Conservation (phyloP, 2,113 vertebrate genomes). For the Eurypyga helias region DNA sequence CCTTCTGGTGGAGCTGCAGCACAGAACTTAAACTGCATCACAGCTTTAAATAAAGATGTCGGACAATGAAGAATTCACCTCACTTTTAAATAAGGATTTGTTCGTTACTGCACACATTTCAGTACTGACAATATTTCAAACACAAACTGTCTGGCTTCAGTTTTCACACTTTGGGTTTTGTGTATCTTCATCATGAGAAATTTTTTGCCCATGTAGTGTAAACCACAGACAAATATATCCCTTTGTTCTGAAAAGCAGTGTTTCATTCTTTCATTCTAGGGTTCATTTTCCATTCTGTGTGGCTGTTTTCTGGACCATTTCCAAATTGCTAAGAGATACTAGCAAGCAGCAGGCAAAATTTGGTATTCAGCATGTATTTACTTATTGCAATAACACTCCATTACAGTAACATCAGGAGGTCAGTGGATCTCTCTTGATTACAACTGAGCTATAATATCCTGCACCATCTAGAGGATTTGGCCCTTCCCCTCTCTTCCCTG, state of each 20-base stretch:
- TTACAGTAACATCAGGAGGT: background rate
- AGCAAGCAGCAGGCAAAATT: background rate
- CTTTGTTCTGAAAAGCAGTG: background rate
- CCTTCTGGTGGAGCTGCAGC: background rate
- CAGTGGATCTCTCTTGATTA: background rate
- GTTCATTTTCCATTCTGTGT: background rate
- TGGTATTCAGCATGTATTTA: background rate
- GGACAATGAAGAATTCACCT: background rate
- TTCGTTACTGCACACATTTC: background rate
- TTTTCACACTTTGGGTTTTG: background rate
- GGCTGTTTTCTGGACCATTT: background rate
- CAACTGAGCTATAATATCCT: background rate
- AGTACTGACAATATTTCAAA: background rate
- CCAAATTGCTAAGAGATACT: background rate
- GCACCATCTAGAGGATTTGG: background rate
- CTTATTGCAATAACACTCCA: background rate
- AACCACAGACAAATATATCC: background rate
- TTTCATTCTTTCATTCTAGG: background rate
- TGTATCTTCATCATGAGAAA: background rate
- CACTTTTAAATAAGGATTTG: background rate
- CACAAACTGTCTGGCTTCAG: background rate
- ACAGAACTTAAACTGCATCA: background rate
- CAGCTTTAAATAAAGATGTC: background rate
- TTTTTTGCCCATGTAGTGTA: background rate
- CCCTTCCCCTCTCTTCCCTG: background rate